Evolutionary conservation across 2,888 invertebrate genomes (phyloP).

Genomic region (Autographa pulchrina): DNA sequence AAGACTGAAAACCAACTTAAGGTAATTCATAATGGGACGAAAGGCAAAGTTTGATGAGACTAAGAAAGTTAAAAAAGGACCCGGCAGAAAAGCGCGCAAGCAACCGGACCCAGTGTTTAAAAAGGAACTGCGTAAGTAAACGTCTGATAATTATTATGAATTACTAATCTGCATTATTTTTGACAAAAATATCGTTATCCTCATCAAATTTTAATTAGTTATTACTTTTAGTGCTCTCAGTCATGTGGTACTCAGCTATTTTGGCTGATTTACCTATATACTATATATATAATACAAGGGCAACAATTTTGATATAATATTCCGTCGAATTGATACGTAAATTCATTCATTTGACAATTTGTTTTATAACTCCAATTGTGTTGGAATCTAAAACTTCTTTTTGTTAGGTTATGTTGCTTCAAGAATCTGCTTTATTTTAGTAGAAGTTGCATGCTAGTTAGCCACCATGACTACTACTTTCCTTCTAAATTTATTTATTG

Average conservation of each 20-base stretch:
- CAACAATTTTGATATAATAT: no score
- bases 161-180: background rate
- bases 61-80: slow-evolving; percentile 93
- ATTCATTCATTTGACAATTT: no score
- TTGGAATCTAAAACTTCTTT: background rate
- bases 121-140: slow-evolving; percentile 85
- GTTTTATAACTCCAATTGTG: no score
- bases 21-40: slow-evolving; percentile 92
- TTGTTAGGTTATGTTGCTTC: background rate
- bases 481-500: background rate
- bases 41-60: slow-evolving; percentile 94
- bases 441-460: background rate
- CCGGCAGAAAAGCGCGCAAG: slow-evolving; percentile 96
- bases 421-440: background rate
- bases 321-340: no score
- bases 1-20: background rate
- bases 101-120: slow-evolving; percentile 94
- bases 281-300: no score
- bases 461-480: background rate
- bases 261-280: no score
- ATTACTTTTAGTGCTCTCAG: no score
- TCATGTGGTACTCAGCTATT: no score
- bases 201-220: no score
- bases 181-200: no score
- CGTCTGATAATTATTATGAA: background rate